Evolutionary conservation across 2,797 vertebrate species (phyloP).

Genomic region (Mus minutoides): DNA sequence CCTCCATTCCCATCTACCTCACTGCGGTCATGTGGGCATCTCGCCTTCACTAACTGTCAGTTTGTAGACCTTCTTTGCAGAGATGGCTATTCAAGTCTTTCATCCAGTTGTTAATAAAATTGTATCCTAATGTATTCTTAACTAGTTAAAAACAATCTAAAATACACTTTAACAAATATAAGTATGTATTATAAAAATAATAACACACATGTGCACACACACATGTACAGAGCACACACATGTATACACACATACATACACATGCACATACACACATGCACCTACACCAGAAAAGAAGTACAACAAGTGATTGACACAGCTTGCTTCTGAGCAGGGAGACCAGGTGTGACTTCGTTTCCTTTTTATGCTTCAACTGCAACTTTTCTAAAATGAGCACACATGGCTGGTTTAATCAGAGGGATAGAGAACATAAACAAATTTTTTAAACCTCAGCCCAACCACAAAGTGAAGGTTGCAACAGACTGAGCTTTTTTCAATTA

Average conservation of each 20-base stretch:
- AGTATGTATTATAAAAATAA: background rate
- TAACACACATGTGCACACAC: too few relatives aligned
- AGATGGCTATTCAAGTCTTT: background rate
- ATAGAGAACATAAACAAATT: background rate
- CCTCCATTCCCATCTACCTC: background rate
- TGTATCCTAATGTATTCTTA: background rate
- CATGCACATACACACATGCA: background rate
- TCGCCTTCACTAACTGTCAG: background rate
- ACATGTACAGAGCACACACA: background rate
- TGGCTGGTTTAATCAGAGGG: too few relatives aligned
- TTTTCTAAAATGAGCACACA: background rate
- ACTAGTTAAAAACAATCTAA: background rate
- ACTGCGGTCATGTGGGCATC: background rate
- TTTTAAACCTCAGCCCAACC: slow-evolving; percentile 5
- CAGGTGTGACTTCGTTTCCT: background rate
- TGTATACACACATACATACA: too few relatives aligned
- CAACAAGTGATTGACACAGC: background rate
- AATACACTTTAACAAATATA: background rate
- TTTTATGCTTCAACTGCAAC: background rate
- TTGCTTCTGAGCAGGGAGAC: background rate
- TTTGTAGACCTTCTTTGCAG: background rate
- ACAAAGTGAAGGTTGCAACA: background rate
- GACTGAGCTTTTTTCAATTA: background rate
- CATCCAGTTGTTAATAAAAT: background rate
- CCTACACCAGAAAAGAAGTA: background rate